Base-by-base conservation (phyloP, 2,888 invertebrate species). In the Dynastes maya region DNA sequence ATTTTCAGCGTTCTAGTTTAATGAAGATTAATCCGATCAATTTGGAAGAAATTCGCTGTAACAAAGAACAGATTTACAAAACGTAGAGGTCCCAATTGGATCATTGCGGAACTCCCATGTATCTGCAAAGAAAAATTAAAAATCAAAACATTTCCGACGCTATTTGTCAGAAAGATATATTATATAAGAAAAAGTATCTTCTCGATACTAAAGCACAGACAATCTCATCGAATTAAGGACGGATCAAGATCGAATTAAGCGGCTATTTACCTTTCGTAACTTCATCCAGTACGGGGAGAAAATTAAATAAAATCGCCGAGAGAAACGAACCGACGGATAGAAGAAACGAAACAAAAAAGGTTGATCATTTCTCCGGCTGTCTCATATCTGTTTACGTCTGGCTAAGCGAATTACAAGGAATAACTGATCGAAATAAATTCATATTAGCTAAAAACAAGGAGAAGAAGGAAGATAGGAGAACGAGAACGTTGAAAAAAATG, bases 141-240 rank as follows among this genome's bases (percentile, higher is more conserved):
- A 11, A 45, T 11, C 11, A 45, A 37, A 45, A 45, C 11, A 45
- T 45, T 45, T 8, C 45, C 8, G 8, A 2, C 11, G 45, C 11
- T 2, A 11, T 45, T 45, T 11, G 45, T 45, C 11, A 45, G 22
- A 11, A 45, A 0, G 45, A 49, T 45, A n/a, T 9, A 13, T 51
- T 45, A n/a, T 9, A 13, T 51, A 40, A 71, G 37, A 40, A 45
- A 65, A 37, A 22, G 6, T 37, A 37, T n/a, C n/a, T n/a, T 45
- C 37, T 71, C 27, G 37, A 9, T 55, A 13, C 58, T 2, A 58
- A 11, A 45, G 58, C 37, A 27, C 55, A 68, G 68, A 68, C 68
- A 71, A 71, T 71, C 58, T 71, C 71, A 58, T 71, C 71, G 55
- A 22, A 71, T 71, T 71, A 71, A 71, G 71, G 40, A 55, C 71